These are phyloP conservation scores for Andrena marginata DNA, from an alignment of 2,888 invertebrate species.

Conservation along the genomic window DNA sequence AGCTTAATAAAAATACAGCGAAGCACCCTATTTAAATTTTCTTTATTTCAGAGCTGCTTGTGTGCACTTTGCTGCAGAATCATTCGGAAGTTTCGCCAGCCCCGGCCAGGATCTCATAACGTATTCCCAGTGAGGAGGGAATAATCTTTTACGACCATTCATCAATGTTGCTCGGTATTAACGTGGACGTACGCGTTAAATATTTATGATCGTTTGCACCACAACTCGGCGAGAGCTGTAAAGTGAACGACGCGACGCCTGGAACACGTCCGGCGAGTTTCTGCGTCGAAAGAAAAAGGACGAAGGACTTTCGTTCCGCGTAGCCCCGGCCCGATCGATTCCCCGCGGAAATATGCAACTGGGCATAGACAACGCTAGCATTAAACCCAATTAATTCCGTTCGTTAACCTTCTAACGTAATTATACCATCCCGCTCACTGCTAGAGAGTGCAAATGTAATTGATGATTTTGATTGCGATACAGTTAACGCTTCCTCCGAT, in stretches of 20 bases:
- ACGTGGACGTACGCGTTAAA: conserved; percentile 19
- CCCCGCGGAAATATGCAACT: neutral
- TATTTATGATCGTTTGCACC: conserved; percentile 29
- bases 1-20: neutral
- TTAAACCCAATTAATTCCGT: conserved; percentile 11
- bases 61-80: neutral
- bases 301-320: neutral
- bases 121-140: neutral
- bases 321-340: neutral
- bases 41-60: neutral
- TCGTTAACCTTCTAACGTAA: conserved; percentile 17
- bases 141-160: conserved; percentile 13
- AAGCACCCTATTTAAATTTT: neutral
- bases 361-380: neutral
- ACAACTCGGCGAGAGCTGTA: neutral
- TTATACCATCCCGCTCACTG: neutral
- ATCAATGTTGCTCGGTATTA: conserved; percentile 26
- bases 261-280: neutral
- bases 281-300: neutral
- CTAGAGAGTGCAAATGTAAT: conserved; percentile 3
- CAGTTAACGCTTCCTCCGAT: conserved; percentile 4
- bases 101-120: neutral
- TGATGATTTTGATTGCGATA: conserved; percentile 11
- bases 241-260: neutral
- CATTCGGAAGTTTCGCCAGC: neutral